Evolutionary conservation across 2,888 invertebrate genomes (phyloP), one percentile per base, ranked within the genome.

Genomic region (Nymphalis urticae): DNA sequence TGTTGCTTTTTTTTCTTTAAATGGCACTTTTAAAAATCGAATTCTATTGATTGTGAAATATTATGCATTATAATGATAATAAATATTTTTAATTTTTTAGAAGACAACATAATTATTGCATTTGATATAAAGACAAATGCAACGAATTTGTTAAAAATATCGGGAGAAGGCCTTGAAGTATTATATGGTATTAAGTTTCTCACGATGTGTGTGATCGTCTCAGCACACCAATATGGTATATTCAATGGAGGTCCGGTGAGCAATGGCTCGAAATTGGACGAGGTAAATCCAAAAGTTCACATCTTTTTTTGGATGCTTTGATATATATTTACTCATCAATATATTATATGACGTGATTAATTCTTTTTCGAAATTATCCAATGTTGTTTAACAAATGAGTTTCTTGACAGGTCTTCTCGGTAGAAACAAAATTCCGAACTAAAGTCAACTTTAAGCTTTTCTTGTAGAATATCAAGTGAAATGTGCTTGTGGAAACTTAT

Each of bases 181-280:
- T 79, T 95, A n/a, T 94, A 94, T 77, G 95, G 95, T 0, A 89
- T 95, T 42, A 87, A 94, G 61, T 93, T 93, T 58, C 75, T 94
- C 36, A 90, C 94, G 0, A 94, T 94, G 70, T 89, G 93, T 69
- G 85, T 94, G 36, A 91, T 95, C 42, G 94, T 94, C 9, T 77
- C 93, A 75, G 93, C 92, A 56, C 95, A 95, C 80, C 88, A 94
- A 64, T 87, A 93, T 50, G 94, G 94, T 1, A 92, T 94, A 4
- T 85, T 84, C 56, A 90, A 93, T 58, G 84, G 93, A 0, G 94
- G 94, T 0, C 93, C 94, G 0, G 83, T 94, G 56, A 89, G 93
- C 70, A 94, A 95, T 77, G 94, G 94, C 58, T 82, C 92, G 69
- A 88, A 86, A 69, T 86, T 93, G 0, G 95, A 95, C 79, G 76